Evolutionary conservation across 2,113 vertebrate genomes (phyloP).

Genomic region (Capreolus pygargus): DNA sequence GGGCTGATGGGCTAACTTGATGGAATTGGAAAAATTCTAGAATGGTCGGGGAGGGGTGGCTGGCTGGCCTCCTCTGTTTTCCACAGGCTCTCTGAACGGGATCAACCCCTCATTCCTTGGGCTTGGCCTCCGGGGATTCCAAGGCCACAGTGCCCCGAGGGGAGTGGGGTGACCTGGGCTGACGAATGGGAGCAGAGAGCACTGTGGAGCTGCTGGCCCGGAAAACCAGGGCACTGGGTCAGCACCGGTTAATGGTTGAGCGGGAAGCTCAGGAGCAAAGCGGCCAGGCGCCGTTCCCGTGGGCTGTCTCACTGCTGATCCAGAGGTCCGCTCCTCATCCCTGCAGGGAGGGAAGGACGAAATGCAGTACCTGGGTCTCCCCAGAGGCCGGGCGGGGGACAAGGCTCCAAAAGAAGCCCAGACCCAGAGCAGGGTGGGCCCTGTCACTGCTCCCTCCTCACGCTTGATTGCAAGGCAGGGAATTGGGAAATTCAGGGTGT

Average conservation of each 20-base stretch:
- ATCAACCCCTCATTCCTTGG: neutral
- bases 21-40: neutral
- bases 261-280: neutral
- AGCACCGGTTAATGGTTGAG: constrained; percentile 31
- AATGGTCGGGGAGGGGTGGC: neutral
- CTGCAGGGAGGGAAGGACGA: neutral
- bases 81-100: neutral
- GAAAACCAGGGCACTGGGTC: constrained; percentile 58
- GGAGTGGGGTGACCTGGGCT: constrained; percentile 29
- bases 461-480: neutral
- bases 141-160: neutral
- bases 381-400: accelerated
- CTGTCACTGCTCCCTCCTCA: neutral
- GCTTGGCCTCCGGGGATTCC: neutral
- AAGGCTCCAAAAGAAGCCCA: neutral
- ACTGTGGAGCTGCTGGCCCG: neutral
- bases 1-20: neutral
- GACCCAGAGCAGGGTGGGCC: neutral
- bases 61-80: neutral
- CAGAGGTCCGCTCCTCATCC: neutral
- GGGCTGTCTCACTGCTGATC: neutral
- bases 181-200: constrained; percentile 21
- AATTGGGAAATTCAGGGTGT: neutral
- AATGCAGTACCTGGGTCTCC: neutral
- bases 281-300: neutral